These are phyloP conservation scores for Kryptolebias ocellatus DNA, from an alignment of 2,797 vertebrate species.

Conservation along the genomic window DNA sequence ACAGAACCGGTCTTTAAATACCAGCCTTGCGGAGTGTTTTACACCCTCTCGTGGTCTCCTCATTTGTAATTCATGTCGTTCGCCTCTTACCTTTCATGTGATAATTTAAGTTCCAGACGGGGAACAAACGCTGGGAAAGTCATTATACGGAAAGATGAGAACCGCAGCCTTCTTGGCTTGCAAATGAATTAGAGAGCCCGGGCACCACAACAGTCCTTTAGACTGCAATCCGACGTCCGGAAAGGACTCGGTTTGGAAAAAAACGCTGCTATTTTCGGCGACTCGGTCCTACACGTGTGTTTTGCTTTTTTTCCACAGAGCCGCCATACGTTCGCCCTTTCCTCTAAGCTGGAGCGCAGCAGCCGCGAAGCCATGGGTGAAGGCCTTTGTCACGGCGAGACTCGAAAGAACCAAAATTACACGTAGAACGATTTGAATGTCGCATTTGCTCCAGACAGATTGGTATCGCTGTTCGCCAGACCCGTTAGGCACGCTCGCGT, in stretches of 20 bases:
- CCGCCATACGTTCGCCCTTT: not conserved
- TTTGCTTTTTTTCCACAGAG: constrained; percentile 1
- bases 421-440: constrained; percentile 24
- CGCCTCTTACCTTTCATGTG: constrained; percentile 54
- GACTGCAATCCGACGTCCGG: constrained; percentile 26
- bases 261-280: constrained; percentile 12
- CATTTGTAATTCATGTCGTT: constrained; percentile 29
- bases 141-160: constrained; percentile 60
- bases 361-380: not conserved
- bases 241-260: constrained; percentile 18
- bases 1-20: constrained; percentile 26
- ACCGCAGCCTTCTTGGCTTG: constrained; percentile 48
- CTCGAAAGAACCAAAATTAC: not conserved
- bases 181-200: constrained; percentile 37
- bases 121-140: constrained; percentile 41
- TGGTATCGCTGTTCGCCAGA: constrained; percentile 54
- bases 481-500: constrained; percentile 50
- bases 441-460: constrained; percentile 41
- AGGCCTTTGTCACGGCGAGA: constrained; percentile 10
- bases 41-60: constrained; percentile 20
- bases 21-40: constrained; percentile 23
- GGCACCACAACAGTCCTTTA: constrained; percentile 29
- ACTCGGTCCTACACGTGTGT: constrained; percentile 9
- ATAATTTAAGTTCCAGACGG: constrained; percentile 66
- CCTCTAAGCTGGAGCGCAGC: constrained; percentile 1